Evolutionary conservation across 1,140 invertebrate genomes (phyloP).

Genomic region (Batillaria attramentaria): DNA sequence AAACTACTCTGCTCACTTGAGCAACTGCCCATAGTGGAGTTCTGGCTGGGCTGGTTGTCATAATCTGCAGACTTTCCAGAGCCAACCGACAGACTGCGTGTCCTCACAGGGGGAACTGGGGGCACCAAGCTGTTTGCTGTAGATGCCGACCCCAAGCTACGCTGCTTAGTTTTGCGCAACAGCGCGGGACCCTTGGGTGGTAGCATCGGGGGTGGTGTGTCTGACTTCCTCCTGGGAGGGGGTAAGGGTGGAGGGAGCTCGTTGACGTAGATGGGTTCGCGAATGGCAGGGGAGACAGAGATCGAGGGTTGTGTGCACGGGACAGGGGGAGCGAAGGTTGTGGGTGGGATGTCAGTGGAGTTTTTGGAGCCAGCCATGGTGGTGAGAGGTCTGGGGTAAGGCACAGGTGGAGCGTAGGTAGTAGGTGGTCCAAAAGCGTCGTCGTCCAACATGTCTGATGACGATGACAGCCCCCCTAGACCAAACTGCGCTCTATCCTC

Average conservation of each 20-base stretch:
- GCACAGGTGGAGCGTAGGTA: conserved; percentile 26
- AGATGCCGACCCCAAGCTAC: conserved; percentile 7
- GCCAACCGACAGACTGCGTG: conserved; percentile 39
- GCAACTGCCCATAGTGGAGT: conserved; percentile 6
- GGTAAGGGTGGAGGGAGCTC: conserved; percentile 34
- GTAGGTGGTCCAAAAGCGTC: conserved; percentile 18
- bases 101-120: conserved; percentile 50
- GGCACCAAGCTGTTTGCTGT: conserved; percentile 34
- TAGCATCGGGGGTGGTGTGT: conserved; percentile 55
- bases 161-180: conserved; percentile 40
- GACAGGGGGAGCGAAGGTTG: neutral
- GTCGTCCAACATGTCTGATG: neutral
- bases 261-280: conserved; percentile 59
- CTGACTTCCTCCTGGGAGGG: conserved; percentile 35
- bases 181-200: conserved; percentile 66
- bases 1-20: conserved; percentile 19
- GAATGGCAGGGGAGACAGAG: neutral
- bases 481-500: neutral
- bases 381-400: conserved; percentile 19
- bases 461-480: neutral
- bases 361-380: neutral
- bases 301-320: neutral
- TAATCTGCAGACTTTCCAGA: conserved; percentile 28
- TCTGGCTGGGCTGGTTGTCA: conserved; percentile 15
- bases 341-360: too few relatives aligned